Percentiles rank a stretch among this genome's conserved stretches.
Evolutionary conservation across 35 echinoderm and acorn worm species (phyloP).

Genomic region (Heliocidaris erythrogramma): DNA sequence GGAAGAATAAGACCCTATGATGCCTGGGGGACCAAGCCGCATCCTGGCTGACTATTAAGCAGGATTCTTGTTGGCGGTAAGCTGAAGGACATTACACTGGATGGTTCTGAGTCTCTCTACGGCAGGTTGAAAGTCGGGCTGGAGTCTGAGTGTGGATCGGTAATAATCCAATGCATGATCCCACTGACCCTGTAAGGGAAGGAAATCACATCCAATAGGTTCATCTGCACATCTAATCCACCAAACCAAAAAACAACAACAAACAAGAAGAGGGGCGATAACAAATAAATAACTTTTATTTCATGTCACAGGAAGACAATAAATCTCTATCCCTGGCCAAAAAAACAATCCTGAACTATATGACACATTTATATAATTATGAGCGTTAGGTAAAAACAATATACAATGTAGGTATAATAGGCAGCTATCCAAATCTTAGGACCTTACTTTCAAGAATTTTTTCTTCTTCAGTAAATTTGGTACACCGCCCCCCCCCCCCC

Average conservation of each 20-base stretch:
- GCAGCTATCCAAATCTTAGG: too few species aligned
- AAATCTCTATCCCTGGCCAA: too few species aligned
- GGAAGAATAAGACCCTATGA: too few species aligned
- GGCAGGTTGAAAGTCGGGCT: constrained; percentile 85
- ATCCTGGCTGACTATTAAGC: neutral
- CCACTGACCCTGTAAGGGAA: constrained; percentile 62
- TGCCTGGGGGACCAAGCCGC: too few species aligned
- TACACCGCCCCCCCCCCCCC: too few species aligned
- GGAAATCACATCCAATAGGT: too few species aligned
- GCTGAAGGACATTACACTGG: constrained; percentile 83
- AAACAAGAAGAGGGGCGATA: neutral
- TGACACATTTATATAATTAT: too few species aligned
- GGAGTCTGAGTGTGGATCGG: constrained; percentile 69
- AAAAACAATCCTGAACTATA: too few species aligned
- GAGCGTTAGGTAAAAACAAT: too few species aligned
- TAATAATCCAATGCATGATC: constrained; percentile 80
- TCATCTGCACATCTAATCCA: neutral
- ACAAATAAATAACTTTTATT: neutral
- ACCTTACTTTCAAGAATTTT: neutral
- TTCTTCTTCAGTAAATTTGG: too few species aligned
- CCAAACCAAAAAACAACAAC: neutral
- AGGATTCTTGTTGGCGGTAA: constrained; percentile 52
- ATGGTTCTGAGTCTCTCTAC: constrained; percentile 87
- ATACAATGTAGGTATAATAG: too few species aligned
- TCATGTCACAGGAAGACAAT: neutral